These are phyloP conservation scores for Athalia rosae DNA, from an alignment of 2,888 invertebrate genomes.

Conservation along the genomic window DNA sequence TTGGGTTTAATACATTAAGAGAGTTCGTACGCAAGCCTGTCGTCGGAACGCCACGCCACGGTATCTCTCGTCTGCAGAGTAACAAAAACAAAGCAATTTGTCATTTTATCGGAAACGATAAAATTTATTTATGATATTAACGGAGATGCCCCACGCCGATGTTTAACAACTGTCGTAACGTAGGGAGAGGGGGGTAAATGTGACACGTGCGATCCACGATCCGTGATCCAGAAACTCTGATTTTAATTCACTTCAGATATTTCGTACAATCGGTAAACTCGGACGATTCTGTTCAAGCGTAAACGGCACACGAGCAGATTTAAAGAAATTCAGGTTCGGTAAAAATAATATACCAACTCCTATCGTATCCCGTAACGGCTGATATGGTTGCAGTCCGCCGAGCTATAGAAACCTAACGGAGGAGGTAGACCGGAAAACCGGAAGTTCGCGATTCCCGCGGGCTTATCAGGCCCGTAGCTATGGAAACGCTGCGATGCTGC, in stretches of 20 bases:
- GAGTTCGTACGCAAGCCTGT: conserved; percentile 39
- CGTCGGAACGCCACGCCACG: conserved; percentile 33
- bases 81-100: conserved; percentile 55
- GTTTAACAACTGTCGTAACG: conserved; percentile 20
- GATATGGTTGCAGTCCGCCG: neutral
- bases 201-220: conserved; percentile 1
- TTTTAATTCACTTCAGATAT: neutral
- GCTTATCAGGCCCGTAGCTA: conserved; percentile 23
- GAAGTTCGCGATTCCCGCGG: conserved; percentile 22
- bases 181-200: conserved; percentile 15
- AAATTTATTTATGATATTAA: conserved; percentile 47
- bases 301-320: too few relatives aligned
- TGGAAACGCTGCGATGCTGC: conserved; percentile 10
- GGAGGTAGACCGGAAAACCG: conserved; percentile 33
- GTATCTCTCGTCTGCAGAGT: conserved; percentile 26
- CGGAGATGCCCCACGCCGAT: conserved; percentile 31
- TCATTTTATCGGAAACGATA: conserved; percentile 50
- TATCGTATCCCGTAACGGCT: too few relatives aligned
- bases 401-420: conserved; percentile 17
- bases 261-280: neutral
- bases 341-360: too few relatives aligned
- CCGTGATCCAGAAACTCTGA: too few relatives aligned
- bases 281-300: neutral
- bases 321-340: too few relatives aligned
- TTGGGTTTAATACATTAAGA: conserved; percentile 37